Percentiles rank a stretch among this genome's conserved stretches.
Conservation (phyloP, 2,888 invertebrate species). For the Pristionchus exspectatus region DNA sequence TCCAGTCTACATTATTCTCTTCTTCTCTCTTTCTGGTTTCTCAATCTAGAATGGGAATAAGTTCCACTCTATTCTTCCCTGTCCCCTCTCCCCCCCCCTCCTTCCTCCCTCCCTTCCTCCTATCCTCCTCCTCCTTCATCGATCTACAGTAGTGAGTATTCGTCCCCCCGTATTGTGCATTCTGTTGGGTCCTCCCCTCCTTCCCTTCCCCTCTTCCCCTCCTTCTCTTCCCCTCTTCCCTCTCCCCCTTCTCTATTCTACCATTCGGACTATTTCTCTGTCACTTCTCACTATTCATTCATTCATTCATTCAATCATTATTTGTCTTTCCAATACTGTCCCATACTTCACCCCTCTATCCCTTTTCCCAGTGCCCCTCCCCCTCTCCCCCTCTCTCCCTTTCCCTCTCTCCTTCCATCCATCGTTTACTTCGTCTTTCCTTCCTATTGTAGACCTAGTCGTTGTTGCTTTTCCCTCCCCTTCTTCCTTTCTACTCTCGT, state of each 20-base stretch:
- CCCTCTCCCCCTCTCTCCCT: conserved; percentile 20
- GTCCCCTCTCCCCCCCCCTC: not conserved
- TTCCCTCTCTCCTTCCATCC: conserved; percentile 7
- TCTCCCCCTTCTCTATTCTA: not conserved
- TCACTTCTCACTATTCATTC: not conserved
- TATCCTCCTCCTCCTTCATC: conserved; percentile 55
- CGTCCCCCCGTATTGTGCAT: conserved; percentile 51
- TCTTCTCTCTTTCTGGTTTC: conserved; percentile 29
- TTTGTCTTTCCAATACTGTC: conserved; percentile 10
- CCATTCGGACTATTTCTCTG: conserved; percentile 28
- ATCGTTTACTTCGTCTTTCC: not conserved
- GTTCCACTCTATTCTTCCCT: no score
- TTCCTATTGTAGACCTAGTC: conserved; percentile 24
- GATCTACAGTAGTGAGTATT: conserved; percentile 56
- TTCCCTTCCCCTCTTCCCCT: not conserved
- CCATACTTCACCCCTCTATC: conserved; percentile 3
- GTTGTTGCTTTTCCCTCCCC: conserved; percentile 13
- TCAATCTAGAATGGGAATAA: not conserved
- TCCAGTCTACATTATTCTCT: not conserved
- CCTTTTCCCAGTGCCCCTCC: not conserved
- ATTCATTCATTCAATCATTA: not conserved
- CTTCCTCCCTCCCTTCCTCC: conserved; percentile 54
- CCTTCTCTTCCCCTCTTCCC: no score
- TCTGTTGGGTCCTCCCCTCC: not conserved
- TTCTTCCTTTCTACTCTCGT: conserved; percentile 28